Percentiles rank a stretch among this genome's conserved stretches.
Conservation (phyloP, 2,888 invertebrate species). For the Caenorhabditis afra region DNA sequence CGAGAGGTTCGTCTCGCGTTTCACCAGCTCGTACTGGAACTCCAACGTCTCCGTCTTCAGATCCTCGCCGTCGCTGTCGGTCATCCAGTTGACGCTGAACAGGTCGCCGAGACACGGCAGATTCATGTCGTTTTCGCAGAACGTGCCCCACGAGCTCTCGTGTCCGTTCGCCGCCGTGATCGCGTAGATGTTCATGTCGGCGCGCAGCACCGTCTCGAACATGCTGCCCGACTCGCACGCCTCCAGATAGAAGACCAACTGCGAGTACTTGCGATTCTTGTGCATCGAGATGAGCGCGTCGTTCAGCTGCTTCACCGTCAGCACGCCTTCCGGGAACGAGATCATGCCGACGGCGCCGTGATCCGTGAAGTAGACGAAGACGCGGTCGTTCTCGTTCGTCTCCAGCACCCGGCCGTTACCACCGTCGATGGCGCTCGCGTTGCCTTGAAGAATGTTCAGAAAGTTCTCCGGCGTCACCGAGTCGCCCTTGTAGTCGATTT, state of each 20-base stretch:
- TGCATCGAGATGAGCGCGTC: slow-evolving; percentile 82
- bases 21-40: slow-evolving; percentile 83
- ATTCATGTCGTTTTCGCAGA: slow-evolving; percentile 82
- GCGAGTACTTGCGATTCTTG: slow-evolving; percentile 81
- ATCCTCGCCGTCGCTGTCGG: slow-evolving; percentile 83
- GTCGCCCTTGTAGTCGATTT: slow-evolving; percentile 83
- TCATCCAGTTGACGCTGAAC: slow-evolving; percentile 85
- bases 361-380: slow-evolving; percentile 85
- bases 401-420: slow-evolving; percentile 80
- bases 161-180: slow-evolving; percentile 84
- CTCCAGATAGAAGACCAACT: slow-evolving; percentile 85
- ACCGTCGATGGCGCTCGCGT: slow-evolving; percentile 82
- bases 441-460: slow-evolving; percentile 83
- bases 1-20: slow-evolving; percentile 83
- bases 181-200: slow-evolving; percentile 83
- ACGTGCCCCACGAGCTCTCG: slow-evolving; percentile 85
- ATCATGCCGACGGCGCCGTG: slow-evolving; percentile 84
- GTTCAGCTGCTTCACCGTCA: slow-evolving; percentile 81
- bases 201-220: slow-evolving; percentile 83
- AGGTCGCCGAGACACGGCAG: slow-evolving; percentile 83
- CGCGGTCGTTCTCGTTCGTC: slow-evolving; percentile 83
- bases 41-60: slow-evolving; percentile 83
- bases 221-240: slow-evolving; percentile 85
- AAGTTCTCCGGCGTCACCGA: slow-evolving; percentile 84
- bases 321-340: slow-evolving; percentile 83